These are phyloP conservation scores for Tenualosa ilisha DNA, from an alignment of 2,797 vertebrate genomes.

Conservation along the genomic window DNA sequence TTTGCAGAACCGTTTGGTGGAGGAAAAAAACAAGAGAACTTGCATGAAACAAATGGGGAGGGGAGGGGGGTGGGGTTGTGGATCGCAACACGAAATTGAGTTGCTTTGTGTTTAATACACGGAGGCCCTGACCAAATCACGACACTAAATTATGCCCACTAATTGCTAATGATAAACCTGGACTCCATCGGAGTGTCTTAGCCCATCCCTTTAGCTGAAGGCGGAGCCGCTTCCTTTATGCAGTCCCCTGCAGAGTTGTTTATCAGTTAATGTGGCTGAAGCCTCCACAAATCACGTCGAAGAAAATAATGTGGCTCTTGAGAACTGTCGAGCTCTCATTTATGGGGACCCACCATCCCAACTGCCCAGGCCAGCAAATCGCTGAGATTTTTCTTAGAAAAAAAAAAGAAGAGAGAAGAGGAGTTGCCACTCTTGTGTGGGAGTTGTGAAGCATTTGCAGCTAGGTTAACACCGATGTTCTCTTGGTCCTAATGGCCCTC, in stretches of 20 bases:
- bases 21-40: not conserved
- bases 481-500: conserved; percentile 16
- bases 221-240: not conserved
- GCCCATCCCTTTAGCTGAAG: not conserved
- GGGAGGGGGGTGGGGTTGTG: conserved; percentile 5
- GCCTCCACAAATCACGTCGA: not conserved
- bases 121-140: conserved; percentile 35
- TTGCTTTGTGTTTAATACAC: conserved; percentile 42
- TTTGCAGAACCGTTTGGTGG: not conserved
- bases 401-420: not conserved
- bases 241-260: conserved; percentile 22
- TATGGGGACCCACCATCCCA: not conserved
- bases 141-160: conserved; percentile 43
- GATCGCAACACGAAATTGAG: conserved; percentile 29
- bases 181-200: conserved; percentile 10
- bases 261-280: conserved; percentile 21
- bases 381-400: not conserved
- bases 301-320: not conserved
- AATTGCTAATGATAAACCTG: conserved; percentile 46
- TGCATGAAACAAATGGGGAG: conserved; percentile 15
- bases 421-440: not conserved
- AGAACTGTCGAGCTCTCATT: conserved; percentile 9
- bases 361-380: not conserved
- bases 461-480: conserved; percentile 16
- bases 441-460: conserved; percentile 14